phyloP scores from a whole-genome alignment of 92 coral and sea anemone species.

The Paramuricea clavata region DNA sequence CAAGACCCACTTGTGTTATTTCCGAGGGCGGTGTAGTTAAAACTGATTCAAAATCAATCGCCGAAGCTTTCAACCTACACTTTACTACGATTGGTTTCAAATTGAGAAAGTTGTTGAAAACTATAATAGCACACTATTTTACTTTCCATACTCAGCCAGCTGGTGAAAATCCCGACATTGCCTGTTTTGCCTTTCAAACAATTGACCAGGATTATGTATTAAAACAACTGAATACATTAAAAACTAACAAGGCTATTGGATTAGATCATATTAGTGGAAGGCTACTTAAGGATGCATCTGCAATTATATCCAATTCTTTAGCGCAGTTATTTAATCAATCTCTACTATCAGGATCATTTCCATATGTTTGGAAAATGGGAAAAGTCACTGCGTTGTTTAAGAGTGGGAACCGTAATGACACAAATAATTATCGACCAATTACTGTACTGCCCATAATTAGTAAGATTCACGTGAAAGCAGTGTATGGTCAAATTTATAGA shows the following conservation, averaged over 20 bases:
- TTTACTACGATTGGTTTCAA: constrained; percentile 64
- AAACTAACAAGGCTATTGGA: constrained; percentile 53
- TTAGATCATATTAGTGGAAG: constrained; percentile 52
- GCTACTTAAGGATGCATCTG: constrained; percentile 54
- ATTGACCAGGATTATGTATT: constrained; percentile 39
- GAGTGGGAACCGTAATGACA: constrained; percentile 42
- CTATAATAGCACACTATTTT: neutral
- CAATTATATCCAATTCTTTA: constrained; percentile 16
- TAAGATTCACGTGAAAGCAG: constrained; percentile 37
- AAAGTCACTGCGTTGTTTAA: constrained; percentile 55
- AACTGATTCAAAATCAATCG: constrained; percentile 58
- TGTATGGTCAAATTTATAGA: constrained; percentile 31
- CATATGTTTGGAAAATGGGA: constrained; percentile 52
- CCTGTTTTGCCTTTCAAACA: constrained; percentile 27
- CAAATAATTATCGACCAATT: constrained; percentile 48
- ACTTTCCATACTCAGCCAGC: neutral
- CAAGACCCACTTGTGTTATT: constrained; percentile 49
- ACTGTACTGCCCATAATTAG: constrained; percentile 36
- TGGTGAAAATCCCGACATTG: constrained; percentile 32
- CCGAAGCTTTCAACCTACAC: constrained; percentile 49
- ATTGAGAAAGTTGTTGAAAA: neutral
- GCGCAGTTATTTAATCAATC: constrained; percentile 44
- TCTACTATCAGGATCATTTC: constrained; percentile 43
- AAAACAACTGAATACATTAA: constrained; percentile 37
- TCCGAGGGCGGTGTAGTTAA: constrained; percentile 19